These are phyloP conservation scores for Diachasmimorpha longicaudata DNA, from an alignment of 1,140 invertebrate species.

Conservation along the genomic window DNA sequence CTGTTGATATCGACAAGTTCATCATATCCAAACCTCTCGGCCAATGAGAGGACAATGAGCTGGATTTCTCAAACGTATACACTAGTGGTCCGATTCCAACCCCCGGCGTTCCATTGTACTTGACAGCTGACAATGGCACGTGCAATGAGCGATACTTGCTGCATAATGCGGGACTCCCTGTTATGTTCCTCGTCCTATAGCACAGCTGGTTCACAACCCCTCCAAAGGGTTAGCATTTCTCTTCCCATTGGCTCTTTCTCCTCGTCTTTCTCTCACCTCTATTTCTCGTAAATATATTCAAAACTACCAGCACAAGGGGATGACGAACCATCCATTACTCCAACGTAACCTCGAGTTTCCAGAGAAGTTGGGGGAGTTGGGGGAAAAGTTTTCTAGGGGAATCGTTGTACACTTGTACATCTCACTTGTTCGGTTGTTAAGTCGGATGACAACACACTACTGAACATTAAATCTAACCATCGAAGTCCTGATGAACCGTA, in stretches of 20 bases:
- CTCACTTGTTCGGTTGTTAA: neutral
- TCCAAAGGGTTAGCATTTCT: neutral
- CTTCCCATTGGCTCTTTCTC: neutral
- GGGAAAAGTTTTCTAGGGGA: neutral
- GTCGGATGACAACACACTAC: neutral
- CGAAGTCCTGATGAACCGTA: no score
- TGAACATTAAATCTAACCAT: neutral
- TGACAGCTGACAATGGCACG: neutral
- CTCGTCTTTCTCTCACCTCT: neutral
- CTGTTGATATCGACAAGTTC: neutral
- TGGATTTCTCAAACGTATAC: slow-evolving; percentile 4
- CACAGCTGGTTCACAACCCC: neutral
- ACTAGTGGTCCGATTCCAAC: neutral
- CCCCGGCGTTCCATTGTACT: neutral
- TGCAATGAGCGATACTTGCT: neutral
- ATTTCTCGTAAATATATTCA: neutral
- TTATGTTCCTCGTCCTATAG: neutral
- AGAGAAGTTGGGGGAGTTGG: neutral
- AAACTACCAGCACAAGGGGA: neutral
- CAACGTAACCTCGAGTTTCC: neutral
- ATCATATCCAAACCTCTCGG: neutral
- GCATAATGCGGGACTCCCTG: neutral
- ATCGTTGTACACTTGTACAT: neutral
- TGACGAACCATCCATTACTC: neutral
- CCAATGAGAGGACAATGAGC: slow-evolving; percentile 14